phyloP scores from a whole-genome alignment of 2,113 vertebrate species.

The Ceyx melanurus region DNA sequence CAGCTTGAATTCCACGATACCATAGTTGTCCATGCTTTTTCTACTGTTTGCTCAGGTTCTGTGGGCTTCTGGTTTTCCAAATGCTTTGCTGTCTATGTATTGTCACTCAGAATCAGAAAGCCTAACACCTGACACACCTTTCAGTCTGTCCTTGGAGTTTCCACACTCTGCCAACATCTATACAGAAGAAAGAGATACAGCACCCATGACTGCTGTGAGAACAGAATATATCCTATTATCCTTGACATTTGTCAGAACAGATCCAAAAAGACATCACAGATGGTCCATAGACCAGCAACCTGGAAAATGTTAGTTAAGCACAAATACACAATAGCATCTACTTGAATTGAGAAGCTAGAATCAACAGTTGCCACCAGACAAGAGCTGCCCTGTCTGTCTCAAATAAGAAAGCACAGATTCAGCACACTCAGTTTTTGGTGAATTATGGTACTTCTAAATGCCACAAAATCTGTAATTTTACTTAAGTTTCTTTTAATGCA shows the following conservation, averaged over 20 bases:
- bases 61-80: background rate
- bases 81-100: background rate
- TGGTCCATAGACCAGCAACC: conserved; percentile 1
- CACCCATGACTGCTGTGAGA: background rate
- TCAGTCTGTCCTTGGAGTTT: background rate
- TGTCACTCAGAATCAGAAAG: background rate
- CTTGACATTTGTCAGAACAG: background rate
- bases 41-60: background rate
- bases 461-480: background rate
- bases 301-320: background rate
- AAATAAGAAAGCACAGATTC: background rate
- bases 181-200: background rate
- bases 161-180: background rate
- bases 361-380: background rate
- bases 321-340: background rate
- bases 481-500: background rate
- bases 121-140: background rate
- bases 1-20: background rate
- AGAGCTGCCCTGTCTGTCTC: background rate
- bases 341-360: background rate
- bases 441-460: background rate
- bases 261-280: background rate
- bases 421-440: background rate
- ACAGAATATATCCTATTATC: background rate
- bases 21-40: background rate